Evolutionary conservation across 1,140 invertebrate genomes (phyloP).

Genomic region (Drosophila erecta): DNA sequence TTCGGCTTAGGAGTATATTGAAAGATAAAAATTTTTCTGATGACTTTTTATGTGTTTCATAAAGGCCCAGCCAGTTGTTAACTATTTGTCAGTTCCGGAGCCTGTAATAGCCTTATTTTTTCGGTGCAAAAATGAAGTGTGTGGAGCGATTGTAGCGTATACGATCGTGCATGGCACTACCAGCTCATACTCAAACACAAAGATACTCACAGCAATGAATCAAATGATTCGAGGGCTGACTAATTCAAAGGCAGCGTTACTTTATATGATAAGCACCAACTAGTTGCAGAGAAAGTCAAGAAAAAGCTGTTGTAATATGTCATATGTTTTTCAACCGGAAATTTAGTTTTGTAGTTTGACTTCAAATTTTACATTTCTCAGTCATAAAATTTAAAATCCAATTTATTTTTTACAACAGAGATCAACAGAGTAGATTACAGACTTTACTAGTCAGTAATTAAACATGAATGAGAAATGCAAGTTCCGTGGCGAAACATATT

Average conservation of each 20-base stretch:
- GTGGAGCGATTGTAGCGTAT: conserved; percentile 8
- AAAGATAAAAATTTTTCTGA: no score
- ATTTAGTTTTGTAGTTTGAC: background rate
- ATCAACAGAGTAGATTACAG: no score
- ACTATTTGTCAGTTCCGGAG: background rate
- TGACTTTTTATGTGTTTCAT: no score
- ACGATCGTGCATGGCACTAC: conserved; percentile 45
- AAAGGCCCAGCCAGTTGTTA: background rate
- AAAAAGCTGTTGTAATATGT: conserved; percentile 11
- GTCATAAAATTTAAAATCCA: background rate
- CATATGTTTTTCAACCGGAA: background rate
- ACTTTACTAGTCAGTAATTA: no score
- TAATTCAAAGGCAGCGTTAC: conserved; percentile 34
- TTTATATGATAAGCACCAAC: conserved; percentile 22
- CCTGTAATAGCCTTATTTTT: background rate
- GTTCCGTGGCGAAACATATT: background rate
- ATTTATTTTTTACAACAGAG: background rate
- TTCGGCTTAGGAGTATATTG: no score
- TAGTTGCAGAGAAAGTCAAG: conserved; percentile 7
- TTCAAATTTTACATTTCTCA: background rate
- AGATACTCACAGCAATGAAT: conserved; percentile 19
- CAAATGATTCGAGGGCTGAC: conserved; percentile 27
- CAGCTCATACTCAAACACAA: conserved; percentile 9
- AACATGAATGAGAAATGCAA: background rate
- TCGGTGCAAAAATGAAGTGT: conserved; percentile 2